These are phyloP conservation scores for Hanleya hanleyi DNA, from an alignment of 2,888 invertebrate genomes.

Conservation along the genomic window DNA sequence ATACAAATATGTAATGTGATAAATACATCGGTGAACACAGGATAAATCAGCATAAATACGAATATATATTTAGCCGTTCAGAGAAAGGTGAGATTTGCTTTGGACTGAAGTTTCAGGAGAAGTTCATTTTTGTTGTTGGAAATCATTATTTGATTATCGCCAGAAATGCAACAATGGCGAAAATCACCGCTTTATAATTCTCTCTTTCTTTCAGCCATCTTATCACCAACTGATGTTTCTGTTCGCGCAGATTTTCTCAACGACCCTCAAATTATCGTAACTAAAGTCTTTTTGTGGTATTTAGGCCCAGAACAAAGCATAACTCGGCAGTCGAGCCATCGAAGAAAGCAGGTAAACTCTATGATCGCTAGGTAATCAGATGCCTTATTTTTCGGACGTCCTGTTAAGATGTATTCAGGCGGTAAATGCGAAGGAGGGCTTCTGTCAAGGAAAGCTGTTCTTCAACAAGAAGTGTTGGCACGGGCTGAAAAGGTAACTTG, in stretches of 20 bases:
- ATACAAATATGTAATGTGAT: no score
- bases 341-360: no score
- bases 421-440: not conserved
- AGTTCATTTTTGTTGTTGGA: no score
- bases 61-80: no score
- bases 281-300: no score
- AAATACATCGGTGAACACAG: no score
- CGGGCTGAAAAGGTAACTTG: not conserved
- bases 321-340: no score
- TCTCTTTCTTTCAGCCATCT: not conserved
- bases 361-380: conserved; percentile 7
- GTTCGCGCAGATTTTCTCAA: not conserved
- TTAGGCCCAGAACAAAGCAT: no score
- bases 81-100: no score
- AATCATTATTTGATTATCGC: not conserved
- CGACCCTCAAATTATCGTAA: no score
- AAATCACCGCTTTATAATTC: not conserved
- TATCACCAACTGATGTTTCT: not conserved
- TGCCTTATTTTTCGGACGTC: not conserved
- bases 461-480: conserved; percentile 4
- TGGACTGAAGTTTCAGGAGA: no score
- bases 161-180: not conserved
- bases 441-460: conserved; percentile 4
- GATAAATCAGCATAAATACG: no score
- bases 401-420: not conserved